phyloP scores from a whole-genome alignment of 1,140 invertebrate species.

The Nomia melanderi region DNA sequence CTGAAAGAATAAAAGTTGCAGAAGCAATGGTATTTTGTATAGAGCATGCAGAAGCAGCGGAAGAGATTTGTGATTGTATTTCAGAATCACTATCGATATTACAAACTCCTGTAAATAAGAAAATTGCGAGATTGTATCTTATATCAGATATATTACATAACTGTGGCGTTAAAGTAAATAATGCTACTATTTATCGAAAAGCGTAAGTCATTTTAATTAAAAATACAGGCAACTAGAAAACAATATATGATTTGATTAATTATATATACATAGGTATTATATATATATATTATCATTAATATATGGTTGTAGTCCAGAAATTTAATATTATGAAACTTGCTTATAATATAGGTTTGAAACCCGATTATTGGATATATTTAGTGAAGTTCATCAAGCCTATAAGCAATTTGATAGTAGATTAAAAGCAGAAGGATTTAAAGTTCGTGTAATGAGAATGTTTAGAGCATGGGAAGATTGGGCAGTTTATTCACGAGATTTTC shows the following conservation, averaged over 20 bases:
- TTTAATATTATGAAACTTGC: conserved; percentile 4
- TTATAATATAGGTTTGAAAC: conserved; percentile 88
- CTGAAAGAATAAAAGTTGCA: conserved; percentile 92
- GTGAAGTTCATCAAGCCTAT: conserved; percentile 89
- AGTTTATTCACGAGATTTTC: conserved; percentile 96
- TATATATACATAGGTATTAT: not conserved
- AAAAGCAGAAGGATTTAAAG: conserved; percentile 98
- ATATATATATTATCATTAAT: not conserved
- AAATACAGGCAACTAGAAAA: not conserved
- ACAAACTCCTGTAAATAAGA: conserved; percentile 92
- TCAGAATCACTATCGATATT: conserved; percentile 90
- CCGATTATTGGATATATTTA: conserved; percentile 93
- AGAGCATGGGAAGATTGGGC: conserved; percentile 99
- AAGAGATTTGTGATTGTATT: conserved; percentile 97
- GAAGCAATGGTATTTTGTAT: conserved; percentile 99
- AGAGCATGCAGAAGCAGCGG: conserved; percentile 97
- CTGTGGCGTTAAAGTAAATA: conserved; percentile 96
- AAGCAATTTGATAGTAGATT: conserved; percentile 92
- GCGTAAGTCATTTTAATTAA: conserved; percentile 83
- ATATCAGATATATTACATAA: conserved; percentile 99
- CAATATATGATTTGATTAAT: not conserved
- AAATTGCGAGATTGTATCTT: conserved; percentile 96
- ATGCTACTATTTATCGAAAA: conserved; percentile 97
- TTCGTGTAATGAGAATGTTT: conserved; percentile 96
- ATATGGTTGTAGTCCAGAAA: not conserved